Evolutionary conservation across 2,113 vertebrate genomes (phyloP).

Genomic region (Daubentonia madagascariensis): DNA sequence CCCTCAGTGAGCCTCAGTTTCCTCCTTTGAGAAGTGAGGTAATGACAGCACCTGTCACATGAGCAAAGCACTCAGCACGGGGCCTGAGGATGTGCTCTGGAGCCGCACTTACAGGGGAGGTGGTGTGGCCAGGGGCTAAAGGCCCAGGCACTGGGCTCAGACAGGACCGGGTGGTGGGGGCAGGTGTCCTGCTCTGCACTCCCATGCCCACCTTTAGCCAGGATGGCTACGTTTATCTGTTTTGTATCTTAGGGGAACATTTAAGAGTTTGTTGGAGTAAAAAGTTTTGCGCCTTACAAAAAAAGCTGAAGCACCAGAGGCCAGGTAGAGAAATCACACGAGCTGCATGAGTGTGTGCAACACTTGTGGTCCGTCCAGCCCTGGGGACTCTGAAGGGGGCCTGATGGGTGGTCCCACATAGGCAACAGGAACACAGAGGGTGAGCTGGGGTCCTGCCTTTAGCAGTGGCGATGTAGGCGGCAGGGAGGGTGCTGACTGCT

Average conservation of each 20-base stretch:
- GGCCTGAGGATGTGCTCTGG: rapidly evolving
- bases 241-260: not conserved
- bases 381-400: not conserved
- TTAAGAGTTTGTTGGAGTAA: not conserved
- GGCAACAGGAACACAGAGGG: not conserved
- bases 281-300: not conserved
- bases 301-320: not conserved
- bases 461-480: not conserved
- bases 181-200: not conserved
- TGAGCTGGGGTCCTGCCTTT: not conserved
- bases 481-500: rapidly evolving
- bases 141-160: not conserved
- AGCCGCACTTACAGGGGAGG: not conserved
- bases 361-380: not conserved
- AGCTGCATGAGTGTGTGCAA: not conserved
- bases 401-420: not conserved
- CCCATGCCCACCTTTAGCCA: too few species aligned
- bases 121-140: not conserved
- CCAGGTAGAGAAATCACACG: not conserved
- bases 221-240: not conserved
- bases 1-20: not conserved
- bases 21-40: not conserved
- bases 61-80: not conserved
- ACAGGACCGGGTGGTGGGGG: not conserved
- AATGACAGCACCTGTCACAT: rapidly evolving